These are phyloP conservation scores for Hycleus cichorii DNA, from an alignment of 1,140 invertebrate species.

Conservation along the genomic window DNA sequence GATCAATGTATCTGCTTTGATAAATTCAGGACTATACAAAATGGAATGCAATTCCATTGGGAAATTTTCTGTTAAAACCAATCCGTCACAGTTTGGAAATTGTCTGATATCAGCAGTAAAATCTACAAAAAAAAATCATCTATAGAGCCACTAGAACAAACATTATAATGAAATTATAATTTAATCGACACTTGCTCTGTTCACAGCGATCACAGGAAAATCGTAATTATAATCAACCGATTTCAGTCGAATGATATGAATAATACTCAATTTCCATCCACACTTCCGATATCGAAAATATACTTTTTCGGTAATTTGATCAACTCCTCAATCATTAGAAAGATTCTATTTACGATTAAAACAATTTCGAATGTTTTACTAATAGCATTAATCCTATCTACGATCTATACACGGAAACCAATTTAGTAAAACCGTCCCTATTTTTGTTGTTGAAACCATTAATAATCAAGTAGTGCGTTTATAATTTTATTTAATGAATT, in stretches of 20 bases:
- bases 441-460: background rate
- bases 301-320: conserved; percentile 11
- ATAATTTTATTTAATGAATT: background rate
- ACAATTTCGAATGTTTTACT: conserved; percentile 1
- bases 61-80: conserved; percentile 29
- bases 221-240: background rate
- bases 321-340: conserved; percentile 6
- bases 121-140: conserved; percentile 12
- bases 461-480: background rate
- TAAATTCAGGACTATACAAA: conserved; percentile 19
- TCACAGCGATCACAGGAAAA: conserved; percentile 7
- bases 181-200: conserved; percentile 12
- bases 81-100: conserved; percentile 27
- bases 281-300: conserved; percentile 1
- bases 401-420: conserved; percentile 8
- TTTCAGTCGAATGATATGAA: conserved; percentile 1
- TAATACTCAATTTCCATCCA: conserved; percentile 5
- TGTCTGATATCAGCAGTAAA: conserved; percentile 28
- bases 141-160: conserved; percentile 13
- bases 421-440: conserved; percentile 4
- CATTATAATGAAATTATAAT: background rate
- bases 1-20: conserved; percentile 17
- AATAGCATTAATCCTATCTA: conserved; percentile 10
- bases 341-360: conserved; percentile 13
- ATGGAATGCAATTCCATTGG: conserved; percentile 28